Evolutionary conservation across 2,797 vertebrate genomes (phyloP).

Genomic region (Pipistrellus pygmaeus): DNA sequence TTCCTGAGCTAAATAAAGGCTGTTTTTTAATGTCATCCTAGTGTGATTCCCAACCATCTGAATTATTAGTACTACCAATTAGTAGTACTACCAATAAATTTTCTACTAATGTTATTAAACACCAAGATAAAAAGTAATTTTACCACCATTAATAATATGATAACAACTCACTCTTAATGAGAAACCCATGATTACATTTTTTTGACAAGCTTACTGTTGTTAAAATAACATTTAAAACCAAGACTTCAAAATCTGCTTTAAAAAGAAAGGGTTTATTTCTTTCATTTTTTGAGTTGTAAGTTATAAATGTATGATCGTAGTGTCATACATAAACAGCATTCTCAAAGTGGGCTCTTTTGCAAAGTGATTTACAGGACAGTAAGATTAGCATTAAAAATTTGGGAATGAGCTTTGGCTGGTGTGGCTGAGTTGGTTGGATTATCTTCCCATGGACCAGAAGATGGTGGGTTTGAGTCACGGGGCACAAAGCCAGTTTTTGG

Average conservation of each 20-base stretch:
- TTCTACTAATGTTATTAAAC: neutral
- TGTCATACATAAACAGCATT: constrained; percentile 4
- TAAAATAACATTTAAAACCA: constrained; percentile 53
- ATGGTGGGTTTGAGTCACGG: neutral
- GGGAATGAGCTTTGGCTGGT: neutral
- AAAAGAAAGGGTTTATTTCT: constrained; percentile 25
- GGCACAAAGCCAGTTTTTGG: neutral
- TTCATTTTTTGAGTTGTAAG: constrained; percentile 55
- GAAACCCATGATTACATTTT: constrained; percentile 10
- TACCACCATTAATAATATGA: neutral
- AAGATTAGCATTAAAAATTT: neutral
- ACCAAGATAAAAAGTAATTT: constrained; percentile 42
- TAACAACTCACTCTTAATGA: constrained; percentile 5
- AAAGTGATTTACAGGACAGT: neutral
- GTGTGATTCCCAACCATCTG: neutral
- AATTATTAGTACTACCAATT: neutral
- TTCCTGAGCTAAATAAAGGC: neutral
- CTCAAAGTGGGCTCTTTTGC: neutral
- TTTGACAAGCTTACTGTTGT: neutral
- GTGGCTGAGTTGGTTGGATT: neutral
- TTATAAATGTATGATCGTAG: neutral
- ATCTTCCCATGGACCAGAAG: neutral
- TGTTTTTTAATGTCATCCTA: neutral
- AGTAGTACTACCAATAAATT: neutral
- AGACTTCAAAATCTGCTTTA: constrained; percentile 55